phyloP scores from a whole-genome alignment of 2,888 invertebrate species.

The Lepidonotus clava region DNA sequence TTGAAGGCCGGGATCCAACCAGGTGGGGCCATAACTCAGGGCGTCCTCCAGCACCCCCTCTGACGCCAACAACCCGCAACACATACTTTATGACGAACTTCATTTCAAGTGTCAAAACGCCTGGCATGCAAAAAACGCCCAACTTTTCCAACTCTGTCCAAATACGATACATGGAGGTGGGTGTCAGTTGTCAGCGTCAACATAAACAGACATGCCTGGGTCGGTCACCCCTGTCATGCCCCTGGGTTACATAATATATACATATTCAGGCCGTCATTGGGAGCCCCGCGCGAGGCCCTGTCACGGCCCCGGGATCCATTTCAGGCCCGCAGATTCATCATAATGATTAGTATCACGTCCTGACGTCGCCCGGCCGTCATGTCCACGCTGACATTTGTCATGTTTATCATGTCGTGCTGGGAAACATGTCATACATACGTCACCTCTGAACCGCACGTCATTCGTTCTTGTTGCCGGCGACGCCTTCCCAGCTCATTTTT shows the following conservation, averaged over 20 bases:
- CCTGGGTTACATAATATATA: conserved; percentile 2
- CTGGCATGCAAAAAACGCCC: neutral
- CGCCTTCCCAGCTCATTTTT: neutral
- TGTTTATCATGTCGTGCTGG: conserved; percentile 27
- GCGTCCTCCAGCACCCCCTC: no score
- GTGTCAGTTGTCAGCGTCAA: neutral
- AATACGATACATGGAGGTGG: neutral
- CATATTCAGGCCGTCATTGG: neutral
- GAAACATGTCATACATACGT: conserved; percentile 48
- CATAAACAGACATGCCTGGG: conserved; percentile 1
- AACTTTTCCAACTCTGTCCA: neutral
- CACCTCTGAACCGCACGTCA: conserved; percentile 43
- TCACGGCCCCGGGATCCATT: neutral
- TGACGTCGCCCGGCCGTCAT: conserved; percentile 7
- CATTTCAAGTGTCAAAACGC: conserved; percentile 19
- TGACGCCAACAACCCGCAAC: neutral
- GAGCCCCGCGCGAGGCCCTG: neutral
- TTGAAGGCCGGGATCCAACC: neutral
- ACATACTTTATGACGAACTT: neutral
- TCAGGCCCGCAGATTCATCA: conserved; percentile 8
- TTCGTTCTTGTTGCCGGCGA: neutral
- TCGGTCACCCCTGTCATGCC: neutral
- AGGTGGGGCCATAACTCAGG: conserved; percentile 17
- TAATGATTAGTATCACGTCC: conserved; percentile 12
- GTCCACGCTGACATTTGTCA: conserved; percentile 35